Evolutionary conservation across 2,888 invertebrate genomes (phyloP).

Genomic region (Endomychus coccineus): DNA sequence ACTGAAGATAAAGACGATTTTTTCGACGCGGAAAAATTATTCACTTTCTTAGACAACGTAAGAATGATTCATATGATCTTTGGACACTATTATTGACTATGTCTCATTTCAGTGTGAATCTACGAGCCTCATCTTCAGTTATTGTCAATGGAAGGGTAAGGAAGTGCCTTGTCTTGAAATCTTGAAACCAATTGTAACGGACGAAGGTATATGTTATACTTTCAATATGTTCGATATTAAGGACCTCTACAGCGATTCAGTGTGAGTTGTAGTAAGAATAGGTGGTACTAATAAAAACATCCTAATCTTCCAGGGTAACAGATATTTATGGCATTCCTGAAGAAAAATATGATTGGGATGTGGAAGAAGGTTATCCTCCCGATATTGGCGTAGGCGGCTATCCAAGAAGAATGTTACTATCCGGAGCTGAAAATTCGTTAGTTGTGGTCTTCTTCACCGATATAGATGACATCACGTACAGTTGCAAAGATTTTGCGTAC

Average conservation of each 20-base stretch:
- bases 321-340: not conserved
- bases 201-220: conserved; percentile 64
- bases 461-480: conserved; percentile 9
- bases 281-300: too few relatives aligned
- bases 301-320: too few relatives aligned
- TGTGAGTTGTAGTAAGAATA: too few relatives aligned
- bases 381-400: conserved; percentile 1
- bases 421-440: conserved; percentile 11
- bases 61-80: too few relatives aligned
- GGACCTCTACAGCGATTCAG: conserved; percentile 9
- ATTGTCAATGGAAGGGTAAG: conserved; percentile 4
- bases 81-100: too few relatives aligned
- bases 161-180: conserved; percentile 2
- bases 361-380: conserved; percentile 11
- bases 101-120: conserved; percentile 9
- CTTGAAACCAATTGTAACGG: conserved; percentile 49
- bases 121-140: conserved; percentile 2
- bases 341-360: conserved; percentile 2
- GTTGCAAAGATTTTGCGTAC: conserved; percentile 11
- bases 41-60: not conserved
- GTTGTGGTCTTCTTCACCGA: conserved; percentile 8
- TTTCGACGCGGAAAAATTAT: too few relatives aligned
- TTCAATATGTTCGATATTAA: conserved; percentile 53
- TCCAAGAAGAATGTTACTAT: conserved; percentile 8
- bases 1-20: too few relatives aligned